Conservation (phyloP, 2,113 vertebrate genomes). For the Struthidea cinerea region DNA sequence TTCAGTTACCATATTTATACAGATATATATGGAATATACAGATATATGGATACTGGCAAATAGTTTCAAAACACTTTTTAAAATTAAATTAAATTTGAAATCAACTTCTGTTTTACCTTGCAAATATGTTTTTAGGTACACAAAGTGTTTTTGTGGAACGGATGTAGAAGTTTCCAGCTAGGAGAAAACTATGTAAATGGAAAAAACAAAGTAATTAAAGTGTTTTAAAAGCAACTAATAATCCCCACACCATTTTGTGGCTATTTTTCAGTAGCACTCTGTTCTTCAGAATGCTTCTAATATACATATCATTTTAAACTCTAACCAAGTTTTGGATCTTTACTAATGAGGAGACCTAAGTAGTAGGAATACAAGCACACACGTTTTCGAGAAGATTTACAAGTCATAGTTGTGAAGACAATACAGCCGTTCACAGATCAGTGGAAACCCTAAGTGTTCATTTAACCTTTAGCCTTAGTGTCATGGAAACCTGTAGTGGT, state of each 20-base stretch:
- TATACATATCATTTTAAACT: background rate
- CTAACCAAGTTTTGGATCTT: background rate
- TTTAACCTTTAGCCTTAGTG: constrained; percentile 76
- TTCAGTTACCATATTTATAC: background rate
- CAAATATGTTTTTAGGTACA: background rate
- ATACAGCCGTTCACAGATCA: constrained; percentile 70
- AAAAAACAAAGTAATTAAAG: background rate
- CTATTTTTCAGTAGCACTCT: background rate
- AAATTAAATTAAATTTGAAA: background rate
- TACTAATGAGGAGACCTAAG: background rate
- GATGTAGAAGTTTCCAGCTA: background rate
- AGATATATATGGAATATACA: no score
- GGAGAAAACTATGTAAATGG: background rate
- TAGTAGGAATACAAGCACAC: background rate
- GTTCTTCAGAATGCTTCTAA: background rate
- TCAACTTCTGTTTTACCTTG: background rate
- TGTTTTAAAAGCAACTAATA: background rate
- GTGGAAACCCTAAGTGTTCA: constrained; percentile 75
- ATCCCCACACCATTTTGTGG: background rate
- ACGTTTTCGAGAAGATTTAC: constrained; percentile 68
- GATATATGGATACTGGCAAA: background rate
- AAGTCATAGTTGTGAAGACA: constrained; percentile 51
- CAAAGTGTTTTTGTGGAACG: background rate
- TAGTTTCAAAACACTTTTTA: background rate
- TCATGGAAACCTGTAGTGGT: constrained; percentile 69